Base-by-base conservation (phyloP, 2,113 vertebrate species). In the Gobiocypris rarus region DNA sequence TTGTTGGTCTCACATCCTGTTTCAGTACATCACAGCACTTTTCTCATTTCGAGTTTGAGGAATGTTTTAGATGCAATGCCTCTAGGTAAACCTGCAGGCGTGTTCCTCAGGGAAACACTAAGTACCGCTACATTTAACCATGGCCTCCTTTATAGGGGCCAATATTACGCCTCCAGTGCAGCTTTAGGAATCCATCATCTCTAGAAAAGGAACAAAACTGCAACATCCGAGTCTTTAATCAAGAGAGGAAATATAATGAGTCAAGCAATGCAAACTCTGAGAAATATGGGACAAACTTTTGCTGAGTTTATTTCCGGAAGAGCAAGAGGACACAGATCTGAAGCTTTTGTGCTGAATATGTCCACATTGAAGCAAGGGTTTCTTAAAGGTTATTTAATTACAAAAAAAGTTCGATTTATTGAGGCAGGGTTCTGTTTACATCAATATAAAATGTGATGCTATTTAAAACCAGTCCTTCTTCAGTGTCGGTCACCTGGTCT, bases 101-200 rank as follows among this genome's bases (percentile, higher is more conserved):
- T 19, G 83, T 86, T 70, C 90, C 89, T 71, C 24, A 41, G 88
- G 89, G 90, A 93, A 85, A 90, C 87, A 89, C 87, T 91, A 91
- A 91, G 84, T 28, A 84, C 85, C 90, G 87, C 91, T 92, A 89
- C 88, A 90, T 84, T 91, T 92, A 88, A 89, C 86, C 86, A 87
- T 92, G 92, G 89, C 91, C 90, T 92, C 88, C 88, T 93, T 92
- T 92, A 87, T 83, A 88, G 86, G 85, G 85, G 82, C 87, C 91
- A 70, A 80, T 73, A 70, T 86, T 85, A 86, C 76, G 85, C 92
- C 87, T 89, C 75, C 82, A 90, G 88, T 84, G 81, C 78, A 74
- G 83, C 77, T 80, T 84, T 83, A 89, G 76, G 78, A 90, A 93
- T 93, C 90, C 73, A 93, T 92, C 90, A 89, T 90, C 84, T 75